phyloP scores from a whole-genome alignment of 2,113 vertebrate species.

The Dasypus novemcinctus region DNA sequence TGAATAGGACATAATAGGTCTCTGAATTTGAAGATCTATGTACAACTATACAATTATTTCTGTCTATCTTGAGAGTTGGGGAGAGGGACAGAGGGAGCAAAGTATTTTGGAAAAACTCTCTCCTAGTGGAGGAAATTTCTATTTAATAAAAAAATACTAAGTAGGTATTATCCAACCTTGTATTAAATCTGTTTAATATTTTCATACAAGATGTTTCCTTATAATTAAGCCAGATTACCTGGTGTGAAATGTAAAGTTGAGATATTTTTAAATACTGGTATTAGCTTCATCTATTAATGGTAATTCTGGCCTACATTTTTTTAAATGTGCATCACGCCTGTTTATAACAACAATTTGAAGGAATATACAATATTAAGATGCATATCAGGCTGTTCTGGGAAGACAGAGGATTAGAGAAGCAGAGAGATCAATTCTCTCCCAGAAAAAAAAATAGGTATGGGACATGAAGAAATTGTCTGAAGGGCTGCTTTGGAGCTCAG shows the following conservation, averaged over 20 bases:
- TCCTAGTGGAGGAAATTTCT: not conserved
- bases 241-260: not conserved
- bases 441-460: too few species aligned
- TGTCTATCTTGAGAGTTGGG: not conserved
- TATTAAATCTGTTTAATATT: conserved; percentile 33
- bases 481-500: too few species aligned
- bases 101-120: not conserved
- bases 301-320: not conserved
- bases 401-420: too few species aligned
- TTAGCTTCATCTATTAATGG: not conserved
- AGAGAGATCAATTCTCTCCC: too few species aligned
- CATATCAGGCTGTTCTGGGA: too few species aligned
- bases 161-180: not conserved
- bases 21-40: not conserved
- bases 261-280: not conserved
- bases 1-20: not conserved
- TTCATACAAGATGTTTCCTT: not conserved
- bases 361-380: not conserved
- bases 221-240: not conserved
- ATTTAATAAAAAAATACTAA: not conserved
- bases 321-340: not conserved
- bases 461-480: too few species aligned
- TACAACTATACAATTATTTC: not conserved
- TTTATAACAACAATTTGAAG: conserved; percentile 37
- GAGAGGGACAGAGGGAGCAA: not conserved